Conservation (phyloP, 1,140 invertebrate genomes). For the Sinonovacula constricta region DNA sequence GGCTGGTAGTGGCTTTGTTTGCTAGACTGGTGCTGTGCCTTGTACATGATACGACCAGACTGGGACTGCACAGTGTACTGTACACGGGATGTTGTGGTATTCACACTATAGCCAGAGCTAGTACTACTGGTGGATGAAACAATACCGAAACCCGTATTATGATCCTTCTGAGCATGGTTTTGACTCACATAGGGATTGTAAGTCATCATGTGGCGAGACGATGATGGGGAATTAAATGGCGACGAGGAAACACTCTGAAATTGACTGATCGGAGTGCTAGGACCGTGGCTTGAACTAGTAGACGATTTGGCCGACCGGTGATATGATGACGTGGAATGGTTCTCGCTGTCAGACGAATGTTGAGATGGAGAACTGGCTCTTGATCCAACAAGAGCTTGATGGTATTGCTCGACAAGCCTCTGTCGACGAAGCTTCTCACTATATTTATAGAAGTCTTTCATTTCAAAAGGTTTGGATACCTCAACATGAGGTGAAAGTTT, state of each 20-base stretch:
- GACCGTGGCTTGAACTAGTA: not conserved
- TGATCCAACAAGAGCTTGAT: constrained; percentile 62
- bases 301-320: constrained; percentile 12
- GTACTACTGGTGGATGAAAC: not conserved
- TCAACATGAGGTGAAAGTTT: constrained; percentile 85
- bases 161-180: not conserved
- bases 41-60: constrained; percentile 43
- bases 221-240: constrained; percentile 28
- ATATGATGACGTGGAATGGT: constrained; percentile 32
- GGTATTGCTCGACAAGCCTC: constrained; percentile 72
- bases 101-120: constrained; percentile 23
- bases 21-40: constrained; percentile 50
- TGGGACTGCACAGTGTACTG: constrained; percentile 42
- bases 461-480: constrained; percentile 96
- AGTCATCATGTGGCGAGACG: constrained; percentile 46
- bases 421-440: constrained; percentile 92
- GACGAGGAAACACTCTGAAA: constrained; percentile 21
- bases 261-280: constrained; percentile 10
- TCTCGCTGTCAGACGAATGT: constrained; percentile 55
- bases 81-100: constrained; percentile 39
- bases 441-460: constrained; percentile 98
- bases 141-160: constrained; percentile 9
- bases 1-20: constrained; percentile 49
- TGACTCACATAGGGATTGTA: constrained; percentile 20
- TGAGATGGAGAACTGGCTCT: constrained; percentile 58